Evolutionary conservation across 2,797 vertebrate genomes (phyloP).

Genomic region (Liasis olivaceus): DNA sequence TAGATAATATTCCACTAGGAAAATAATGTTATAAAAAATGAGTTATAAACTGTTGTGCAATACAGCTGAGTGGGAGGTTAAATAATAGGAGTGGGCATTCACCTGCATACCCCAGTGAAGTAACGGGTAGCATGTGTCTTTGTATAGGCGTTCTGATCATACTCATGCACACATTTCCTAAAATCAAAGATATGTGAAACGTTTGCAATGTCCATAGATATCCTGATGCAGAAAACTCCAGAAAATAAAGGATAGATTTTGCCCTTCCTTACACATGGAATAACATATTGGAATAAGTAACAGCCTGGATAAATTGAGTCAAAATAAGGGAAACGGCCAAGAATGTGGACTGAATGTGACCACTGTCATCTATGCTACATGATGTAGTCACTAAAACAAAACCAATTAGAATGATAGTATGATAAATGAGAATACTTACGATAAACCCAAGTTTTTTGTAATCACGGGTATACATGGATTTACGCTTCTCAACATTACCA

Average conservation of each 20-base stretch:
- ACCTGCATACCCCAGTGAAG: background rate
- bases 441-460: conserved; percentile 99
- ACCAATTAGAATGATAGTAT: background rate
- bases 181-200: background rate
- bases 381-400: background rate
- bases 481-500: conserved; percentile 95
- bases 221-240: background rate
- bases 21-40: background rate
- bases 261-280: too few species aligned
- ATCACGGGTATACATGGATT: conserved; percentile 98
- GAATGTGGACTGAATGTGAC: background rate
- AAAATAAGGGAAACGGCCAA: background rate
- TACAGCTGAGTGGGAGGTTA: background rate
- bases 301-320: background rate
- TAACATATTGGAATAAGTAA: background rate
- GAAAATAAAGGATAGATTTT: background rate
- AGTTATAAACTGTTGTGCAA: background rate
- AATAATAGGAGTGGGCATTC: background rate
- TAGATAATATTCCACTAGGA: background rate
- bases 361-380: background rate
- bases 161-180: background rate
- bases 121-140: background rate
- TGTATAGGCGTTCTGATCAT: background rate
- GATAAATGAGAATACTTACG: conserved; percentile 78
- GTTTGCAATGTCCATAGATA: background rate